Conservation (phyloP, 1,140 invertebrate genomes). For the Diuraphis noxia region DNA sequence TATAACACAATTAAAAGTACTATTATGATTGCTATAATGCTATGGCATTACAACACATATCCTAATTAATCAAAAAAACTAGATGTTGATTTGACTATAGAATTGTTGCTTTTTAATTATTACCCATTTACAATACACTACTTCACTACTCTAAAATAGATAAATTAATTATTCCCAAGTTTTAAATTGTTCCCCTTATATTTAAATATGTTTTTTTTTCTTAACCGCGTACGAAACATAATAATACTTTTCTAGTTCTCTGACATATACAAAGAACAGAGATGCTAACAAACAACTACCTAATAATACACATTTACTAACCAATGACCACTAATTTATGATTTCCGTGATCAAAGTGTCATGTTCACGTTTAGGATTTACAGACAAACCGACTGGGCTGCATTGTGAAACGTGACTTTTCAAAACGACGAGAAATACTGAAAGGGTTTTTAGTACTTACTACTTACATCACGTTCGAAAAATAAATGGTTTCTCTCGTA, state of each 20-base stretch:
- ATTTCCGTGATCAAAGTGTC: conserved; percentile 4
- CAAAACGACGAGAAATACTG: background rate
- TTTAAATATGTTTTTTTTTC: background rate
- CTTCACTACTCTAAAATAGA: background rate
- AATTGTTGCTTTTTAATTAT: background rate
- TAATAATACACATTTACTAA: background rate
- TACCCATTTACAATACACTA: too few relatives aligned
- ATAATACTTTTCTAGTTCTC: background rate
- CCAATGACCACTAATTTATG: conserved; percentile 1
- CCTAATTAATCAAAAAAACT: background rate
- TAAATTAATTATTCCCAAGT: background rate
- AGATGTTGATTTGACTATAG: background rate
- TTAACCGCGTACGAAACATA: background rate
- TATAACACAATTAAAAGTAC: too few relatives aligned
- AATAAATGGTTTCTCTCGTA: background rate
- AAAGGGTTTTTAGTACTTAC: conserved; percentile 18
- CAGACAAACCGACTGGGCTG: too few relatives aligned
- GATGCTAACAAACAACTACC: background rate
- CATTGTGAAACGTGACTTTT: conserved; percentile 8
- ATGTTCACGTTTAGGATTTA: background rate
- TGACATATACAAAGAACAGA: background rate
- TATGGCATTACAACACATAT: too few relatives aligned
- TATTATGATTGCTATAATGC: too few relatives aligned
- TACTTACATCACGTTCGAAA: conserved; percentile 27
- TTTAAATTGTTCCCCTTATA: background rate